These are phyloP conservation scores for Turdus rufiventris DNA, from an alignment of 2,113 vertebrate genomes.

Conservation along the genomic window DNA sequence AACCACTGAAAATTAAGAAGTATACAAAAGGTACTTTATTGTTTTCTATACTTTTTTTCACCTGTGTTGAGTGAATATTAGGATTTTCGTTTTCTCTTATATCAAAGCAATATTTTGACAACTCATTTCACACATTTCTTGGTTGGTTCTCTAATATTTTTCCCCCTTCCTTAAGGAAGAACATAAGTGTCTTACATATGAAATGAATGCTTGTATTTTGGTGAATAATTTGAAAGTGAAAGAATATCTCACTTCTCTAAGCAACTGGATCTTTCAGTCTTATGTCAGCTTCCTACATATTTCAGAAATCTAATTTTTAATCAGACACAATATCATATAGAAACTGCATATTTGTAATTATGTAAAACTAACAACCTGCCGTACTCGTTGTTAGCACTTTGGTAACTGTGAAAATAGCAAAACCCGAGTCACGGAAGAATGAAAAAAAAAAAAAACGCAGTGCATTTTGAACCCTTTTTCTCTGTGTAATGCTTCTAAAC, in stretches of 20 bases:
- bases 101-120: neutral
- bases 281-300: neutral
- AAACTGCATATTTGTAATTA: neutral
- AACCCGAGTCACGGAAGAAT: neutral
- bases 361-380: neutral
- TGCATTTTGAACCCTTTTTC: neutral
- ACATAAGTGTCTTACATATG: neutral
- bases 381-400: neutral
- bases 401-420: neutral
- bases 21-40: neutral
- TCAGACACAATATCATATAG: neutral
- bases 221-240: neutral
- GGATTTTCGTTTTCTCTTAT: neutral
- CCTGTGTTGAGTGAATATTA: neutral
- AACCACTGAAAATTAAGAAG: neutral
- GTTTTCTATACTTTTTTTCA: neutral
- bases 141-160: neutral
- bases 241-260: neutral
- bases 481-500: neutral
- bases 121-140: neutral
- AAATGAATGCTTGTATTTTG: neutral
- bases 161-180: neutral
- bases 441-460: neutral
- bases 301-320: neutral
- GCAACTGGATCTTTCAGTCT: neutral